Percentiles rank a stretch among this genome's conserved stretches.
Evolutionary conservation across 1,140 invertebrate genomes (phyloP).

Genomic region (Pseudomyrmex concolor): DNA sequence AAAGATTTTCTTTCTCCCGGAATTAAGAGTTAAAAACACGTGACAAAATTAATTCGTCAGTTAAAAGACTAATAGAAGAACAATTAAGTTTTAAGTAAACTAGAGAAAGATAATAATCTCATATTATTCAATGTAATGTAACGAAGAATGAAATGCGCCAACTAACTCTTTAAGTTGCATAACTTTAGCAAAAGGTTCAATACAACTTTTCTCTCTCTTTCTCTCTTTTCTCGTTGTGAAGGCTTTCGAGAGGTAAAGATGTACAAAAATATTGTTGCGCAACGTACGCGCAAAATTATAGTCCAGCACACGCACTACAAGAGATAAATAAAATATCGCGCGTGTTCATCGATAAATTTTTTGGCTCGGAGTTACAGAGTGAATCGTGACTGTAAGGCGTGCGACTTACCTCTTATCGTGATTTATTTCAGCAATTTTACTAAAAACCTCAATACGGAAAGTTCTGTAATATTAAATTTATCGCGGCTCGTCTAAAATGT

Average conservation of each 20-base stretch:
- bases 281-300: constrained; percentile 50
- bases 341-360: neutral
- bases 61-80: too few species aligned
- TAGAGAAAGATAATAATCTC: neutral
- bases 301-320: neutral
- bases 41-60: neutral
- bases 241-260: neutral
- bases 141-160: constrained; percentile 10
- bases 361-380: neutral
- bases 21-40: neutral
- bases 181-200: constrained; percentile 51
- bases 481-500: neutral
- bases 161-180: constrained; percentile 44
- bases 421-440: constrained; percentile 22
- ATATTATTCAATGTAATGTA: constrained; percentile 39
- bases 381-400: neutral
- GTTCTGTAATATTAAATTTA: neutral
- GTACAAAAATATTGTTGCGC: constrained; percentile 54
- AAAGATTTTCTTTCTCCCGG: neutral
- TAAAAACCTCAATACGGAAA: neutral
- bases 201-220: constrained; percentile 27
- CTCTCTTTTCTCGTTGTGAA: constrained; percentile 5
- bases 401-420: neutral
- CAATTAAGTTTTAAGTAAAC: neutral
- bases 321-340: constrained; percentile 30